phyloP scores from a whole-genome alignment of 2,888 invertebrate genomes.

The Diaphora mendica region DNA sequence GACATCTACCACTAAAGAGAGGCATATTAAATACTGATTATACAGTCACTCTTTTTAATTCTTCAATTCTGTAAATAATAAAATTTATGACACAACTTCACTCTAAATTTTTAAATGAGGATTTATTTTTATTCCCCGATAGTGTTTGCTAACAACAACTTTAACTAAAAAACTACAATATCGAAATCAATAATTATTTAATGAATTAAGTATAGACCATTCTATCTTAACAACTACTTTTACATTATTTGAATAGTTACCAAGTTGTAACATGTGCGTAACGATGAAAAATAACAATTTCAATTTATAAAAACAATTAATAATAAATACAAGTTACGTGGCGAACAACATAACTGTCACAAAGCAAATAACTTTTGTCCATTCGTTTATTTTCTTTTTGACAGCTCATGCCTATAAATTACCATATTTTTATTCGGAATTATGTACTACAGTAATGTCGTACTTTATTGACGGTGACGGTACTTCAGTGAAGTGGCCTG shows the following conservation, averaged over 20 bases:
- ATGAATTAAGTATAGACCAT: too few relatives aligned
- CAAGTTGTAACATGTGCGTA: background rate
- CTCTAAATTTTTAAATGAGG: background rate
- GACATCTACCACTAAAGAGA: slow-evolving; percentile 77
- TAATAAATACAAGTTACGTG: background rate
- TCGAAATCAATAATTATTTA: too few relatives aligned
- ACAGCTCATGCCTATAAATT: too few relatives aligned
- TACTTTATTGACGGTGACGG: too few relatives aligned
- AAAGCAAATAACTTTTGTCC: too few relatives aligned
- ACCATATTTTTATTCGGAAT: too few relatives aligned
- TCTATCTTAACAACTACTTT: too few relatives aligned
- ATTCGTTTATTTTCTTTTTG: too few relatives aligned
- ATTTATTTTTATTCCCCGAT: background rate
- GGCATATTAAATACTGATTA: slow-evolving; percentile 63
- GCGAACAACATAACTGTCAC: background rate
- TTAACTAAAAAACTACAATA: too few relatives aligned
- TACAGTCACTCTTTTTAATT: background rate
- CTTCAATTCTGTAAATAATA: slow-evolving; percentile 14
- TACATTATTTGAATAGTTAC: background rate
- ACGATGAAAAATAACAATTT: background rate
- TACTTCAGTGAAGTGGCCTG: too few relatives aligned
- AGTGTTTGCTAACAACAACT: background rate
- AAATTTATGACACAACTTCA: background rate
- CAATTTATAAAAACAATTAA: background rate
- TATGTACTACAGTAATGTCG: too few relatives aligned